Conservation (phyloP, 1,140 invertebrate genomes). For the Dreissena polymorpha region DNA sequence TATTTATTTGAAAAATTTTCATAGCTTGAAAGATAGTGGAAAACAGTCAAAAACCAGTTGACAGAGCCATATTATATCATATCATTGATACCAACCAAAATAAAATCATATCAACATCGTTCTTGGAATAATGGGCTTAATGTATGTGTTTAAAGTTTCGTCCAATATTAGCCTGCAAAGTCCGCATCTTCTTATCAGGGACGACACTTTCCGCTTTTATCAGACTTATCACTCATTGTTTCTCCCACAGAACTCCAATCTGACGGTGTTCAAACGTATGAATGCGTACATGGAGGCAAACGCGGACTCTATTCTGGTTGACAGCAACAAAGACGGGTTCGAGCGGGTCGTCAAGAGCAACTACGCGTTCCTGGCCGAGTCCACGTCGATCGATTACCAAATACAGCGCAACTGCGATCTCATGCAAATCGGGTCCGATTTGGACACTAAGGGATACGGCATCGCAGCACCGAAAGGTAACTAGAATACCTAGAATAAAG, state of each 20-base stretch:
- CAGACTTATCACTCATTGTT: not conserved
- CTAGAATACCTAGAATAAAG: no score
- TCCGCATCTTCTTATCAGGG: no score
- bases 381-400: conserved; percentile 95
- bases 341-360: conserved; percentile 87
- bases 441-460: conserved; percentile 96
- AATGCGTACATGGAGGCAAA: conserved; percentile 94
- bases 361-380: conserved; percentile 95
- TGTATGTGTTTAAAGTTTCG: no score
- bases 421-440: conserved; percentile 92
- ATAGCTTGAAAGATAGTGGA: no score
- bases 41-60: no score
- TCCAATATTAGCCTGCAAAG: no score
- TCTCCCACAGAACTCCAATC: conserved; percentile 88
- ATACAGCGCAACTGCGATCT: conserved; percentile 96
- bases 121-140: no score
- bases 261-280: conserved; percentile 94
- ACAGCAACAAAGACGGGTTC: conserved; percentile 64
- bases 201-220: no score
- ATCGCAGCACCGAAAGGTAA: conserved; percentile 84
- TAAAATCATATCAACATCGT: no score
- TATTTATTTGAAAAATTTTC: no score
- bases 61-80: no score
- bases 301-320: conserved; percentile 74
- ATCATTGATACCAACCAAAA: no score